Evolutionary conservation across 2,888 invertebrate genomes (phyloP).

Genomic region (Drosophila recens): DNA sequence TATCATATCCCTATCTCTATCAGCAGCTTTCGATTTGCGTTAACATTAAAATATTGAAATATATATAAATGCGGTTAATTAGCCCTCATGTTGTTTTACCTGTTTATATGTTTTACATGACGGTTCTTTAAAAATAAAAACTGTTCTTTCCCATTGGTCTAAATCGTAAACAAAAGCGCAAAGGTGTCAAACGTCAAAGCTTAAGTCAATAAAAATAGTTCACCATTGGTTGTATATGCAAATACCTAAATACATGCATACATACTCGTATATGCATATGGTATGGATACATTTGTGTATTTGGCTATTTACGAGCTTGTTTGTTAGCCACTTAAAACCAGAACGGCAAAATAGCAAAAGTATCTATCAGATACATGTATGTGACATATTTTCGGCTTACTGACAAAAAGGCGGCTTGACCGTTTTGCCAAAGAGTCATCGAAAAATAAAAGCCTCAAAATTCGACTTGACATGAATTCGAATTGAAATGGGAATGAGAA

Average conservation of each 20-base stretch:
- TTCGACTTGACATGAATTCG: slow-evolving; percentile 43
- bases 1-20: neutral
- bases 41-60: neutral
- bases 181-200: slow-evolving; percentile 78
- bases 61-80: neutral
- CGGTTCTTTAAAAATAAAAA: no score
- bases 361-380: slow-evolving; percentile 52
- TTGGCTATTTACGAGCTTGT: slow-evolving; percentile 73
- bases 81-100: slow-evolving; percentile 38
- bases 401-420: slow-evolving; percentile 36
- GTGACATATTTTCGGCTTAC: slow-evolving; percentile 52
- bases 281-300: slow-evolving; percentile 36
- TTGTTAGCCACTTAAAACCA: slow-evolving; percentile 76
- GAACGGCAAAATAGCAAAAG: slow-evolving; percentile 66
- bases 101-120: slow-evolving; percentile 33
- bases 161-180: slow-evolving; percentile 73
- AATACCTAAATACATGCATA: slow-evolving; percentile 24
- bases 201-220: slow-evolving; percentile 78
- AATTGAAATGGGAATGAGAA: neutral
- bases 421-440: slow-evolving; percentile 32
- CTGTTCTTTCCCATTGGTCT: slow-evolving; percentile 33
- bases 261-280: slow-evolving; percentile 1
- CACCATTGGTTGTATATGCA: slow-evolving; percentile 39
- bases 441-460: slow-evolving; percentile 15
- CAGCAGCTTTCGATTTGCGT: neutral